These are phyloP conservation scores for Pocota personata DNA, from an alignment of 2,888 invertebrate species.

Conservation along the genomic window DNA sequence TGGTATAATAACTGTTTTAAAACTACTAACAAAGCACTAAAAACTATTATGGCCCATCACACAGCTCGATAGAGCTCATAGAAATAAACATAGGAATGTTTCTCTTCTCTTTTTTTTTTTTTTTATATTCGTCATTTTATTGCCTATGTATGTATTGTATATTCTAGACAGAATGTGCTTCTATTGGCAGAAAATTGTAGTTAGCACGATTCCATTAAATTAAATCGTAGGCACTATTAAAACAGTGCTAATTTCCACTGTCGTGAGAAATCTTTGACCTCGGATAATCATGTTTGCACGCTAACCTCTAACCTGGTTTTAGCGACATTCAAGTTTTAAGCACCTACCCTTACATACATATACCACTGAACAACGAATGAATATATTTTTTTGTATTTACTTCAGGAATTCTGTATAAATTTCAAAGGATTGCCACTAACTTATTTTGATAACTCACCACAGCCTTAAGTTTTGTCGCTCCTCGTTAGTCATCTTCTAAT, in stretches of 20 bases:
- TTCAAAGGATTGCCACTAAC: background rate
- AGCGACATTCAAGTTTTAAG: background rate
- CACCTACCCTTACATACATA: too few relatives aligned
- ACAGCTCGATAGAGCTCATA: background rate
- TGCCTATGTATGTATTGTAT: background rate
- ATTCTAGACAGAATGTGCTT: conserved; percentile 16
- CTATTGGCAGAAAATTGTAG: conserved; percentile 8
- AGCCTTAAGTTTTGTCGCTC: conserved; percentile 11
- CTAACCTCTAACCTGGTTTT: conserved; percentile 7
- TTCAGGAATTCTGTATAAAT: too few relatives aligned
- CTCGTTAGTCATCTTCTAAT: conserved; percentile 51
- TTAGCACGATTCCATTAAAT: background rate
- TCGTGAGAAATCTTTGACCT: conserved; percentile 30
- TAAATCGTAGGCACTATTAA: conserved; percentile 16
- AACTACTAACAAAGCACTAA: background rate
- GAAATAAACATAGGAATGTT: background rate
- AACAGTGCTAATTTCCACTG: background rate
- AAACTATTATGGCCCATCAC: background rate
- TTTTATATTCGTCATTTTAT: too few relatives aligned
- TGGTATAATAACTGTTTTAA: too few relatives aligned
- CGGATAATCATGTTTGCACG: conserved; percentile 18
- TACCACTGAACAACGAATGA: too few relatives aligned
- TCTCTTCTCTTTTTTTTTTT: background rate
- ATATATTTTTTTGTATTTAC: too few relatives aligned
- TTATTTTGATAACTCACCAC: conserved; percentile 47